Percentiles rank a stretch among this genome's conserved stretches.
Conservation (phyloP, 1,140 invertebrate species). For the Mercenaria mercenaria region DNA sequence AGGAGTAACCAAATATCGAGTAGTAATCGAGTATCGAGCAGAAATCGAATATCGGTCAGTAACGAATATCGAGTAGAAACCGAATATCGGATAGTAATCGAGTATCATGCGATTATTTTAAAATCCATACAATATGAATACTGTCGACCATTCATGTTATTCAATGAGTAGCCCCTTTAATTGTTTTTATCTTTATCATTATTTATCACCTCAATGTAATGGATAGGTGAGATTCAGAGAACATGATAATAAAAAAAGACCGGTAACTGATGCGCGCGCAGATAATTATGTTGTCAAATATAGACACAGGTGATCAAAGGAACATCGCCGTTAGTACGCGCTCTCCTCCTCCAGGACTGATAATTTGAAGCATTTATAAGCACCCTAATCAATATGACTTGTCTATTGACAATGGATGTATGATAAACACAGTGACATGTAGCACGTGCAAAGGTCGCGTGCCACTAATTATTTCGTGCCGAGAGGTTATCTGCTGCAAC, state of each 20-base stretch:
- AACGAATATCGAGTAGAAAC: too few relatives aligned
- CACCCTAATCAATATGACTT: not conserved
- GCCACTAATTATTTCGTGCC: conserved; percentile 44
- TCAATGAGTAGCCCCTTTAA: too few relatives aligned
- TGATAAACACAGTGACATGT: conserved; percentile 42
- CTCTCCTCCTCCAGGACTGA: not conserved
- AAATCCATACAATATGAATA: too few relatives aligned
- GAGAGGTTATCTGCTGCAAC: conserved; percentile 49
- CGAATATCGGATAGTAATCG: too few relatives aligned
- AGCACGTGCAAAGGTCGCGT: conserved; percentile 56
- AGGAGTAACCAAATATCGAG: too few relatives aligned
- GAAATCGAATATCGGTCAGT: too few relatives aligned
- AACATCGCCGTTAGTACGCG: not conserved
- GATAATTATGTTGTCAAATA: conserved; percentile 22
- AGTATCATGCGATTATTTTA: too few relatives aligned
- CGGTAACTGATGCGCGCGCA: conserved; percentile 18
- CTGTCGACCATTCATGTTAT: too few relatives aligned
- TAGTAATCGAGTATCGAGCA: too few relatives aligned
- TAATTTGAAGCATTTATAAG: conserved; percentile 1
- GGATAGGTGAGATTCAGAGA: not conserved
- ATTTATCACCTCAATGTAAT: not conserved
- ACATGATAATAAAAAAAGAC: conserved; percentile 15
- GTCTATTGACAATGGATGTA: conserved; percentile 32
- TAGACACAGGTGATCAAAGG: conserved; percentile 10
- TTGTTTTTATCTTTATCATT: not conserved